Evolutionary conservation across 2,113 vertebrate species (phyloP), one percentile per base, ranked within the genome.

Genomic region (Cyanoliseus patagonus): DNA sequence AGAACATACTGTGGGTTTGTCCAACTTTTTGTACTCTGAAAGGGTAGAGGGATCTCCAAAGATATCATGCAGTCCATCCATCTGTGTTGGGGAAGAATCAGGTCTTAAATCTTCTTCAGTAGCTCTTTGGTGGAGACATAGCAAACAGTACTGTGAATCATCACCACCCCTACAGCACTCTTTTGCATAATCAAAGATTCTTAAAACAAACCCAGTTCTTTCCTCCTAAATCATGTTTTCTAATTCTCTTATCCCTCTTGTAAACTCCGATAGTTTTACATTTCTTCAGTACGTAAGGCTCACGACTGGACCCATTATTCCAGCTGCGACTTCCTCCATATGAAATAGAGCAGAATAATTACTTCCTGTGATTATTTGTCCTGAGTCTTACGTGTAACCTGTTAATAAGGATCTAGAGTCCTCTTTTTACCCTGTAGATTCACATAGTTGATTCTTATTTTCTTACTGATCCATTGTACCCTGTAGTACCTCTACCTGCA

Each of bases 281-380:
- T 69, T 77, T 74, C 19, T 93, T 81, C 30, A 81, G 41, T 49
- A 9, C 37, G 17, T 17, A 53, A 49, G 33, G 37, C 42, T 70
- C 42, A 72, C 46, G 46, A 44, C 28, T 55, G 55, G 27, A 77
- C 5, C 28, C 19, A 7, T n/a, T 77, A 22, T 77, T 77, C 59
- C 53, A 80, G 7, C 22, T 67, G 49, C 49, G 25, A 25, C 20
- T 78, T 77, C 8, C 17, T 90, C 23, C 1, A 1, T 42, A 61
- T 17, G 24, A 94, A 92, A 69, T 10, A 80, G 85, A 92, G 74
- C 72, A 90, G 75, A 88, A 83, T 53, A 86, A 80, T 85, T 75
- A 4, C 33, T 91, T 90, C 22, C 33, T 20, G 5, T 61, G 22
- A 59, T 59, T 59, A 35, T 24, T 35, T 30, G 83, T 90, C 17